Evolutionary conservation across 2,797 vertebrate species (phyloP).

Genomic region (Sebastiscus tertius): DNA sequence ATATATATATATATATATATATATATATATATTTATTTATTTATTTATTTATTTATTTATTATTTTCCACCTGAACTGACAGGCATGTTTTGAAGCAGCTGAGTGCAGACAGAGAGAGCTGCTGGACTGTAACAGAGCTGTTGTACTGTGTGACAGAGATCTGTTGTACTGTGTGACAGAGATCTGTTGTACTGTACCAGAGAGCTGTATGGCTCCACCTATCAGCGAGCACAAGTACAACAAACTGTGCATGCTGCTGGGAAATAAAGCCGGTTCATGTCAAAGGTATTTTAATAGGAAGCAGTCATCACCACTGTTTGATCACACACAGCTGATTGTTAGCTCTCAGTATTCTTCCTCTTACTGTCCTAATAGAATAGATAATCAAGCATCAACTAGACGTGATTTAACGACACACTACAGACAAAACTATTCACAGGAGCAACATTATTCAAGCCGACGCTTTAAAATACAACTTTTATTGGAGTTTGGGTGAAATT

Average conservation of each 20-base stretch:
- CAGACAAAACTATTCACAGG: background rate
- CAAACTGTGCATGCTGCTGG: background rate
- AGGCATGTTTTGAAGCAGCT: too few species aligned
- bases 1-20: too few species aligned
- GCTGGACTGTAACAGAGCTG: too few species aligned
- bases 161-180: too few species aligned
- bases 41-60: too few species aligned
- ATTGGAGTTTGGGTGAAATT: background rate
- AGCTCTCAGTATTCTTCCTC: accelerated
- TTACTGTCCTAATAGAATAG: background rate
- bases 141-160: too few species aligned
- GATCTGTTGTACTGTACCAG: too few species aligned
- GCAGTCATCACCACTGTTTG: accelerated
- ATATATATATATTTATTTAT: too few species aligned
- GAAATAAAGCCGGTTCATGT: background rate
- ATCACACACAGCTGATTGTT: background rate
- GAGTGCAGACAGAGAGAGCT: too few species aligned
- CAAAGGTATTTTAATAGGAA: background rate
- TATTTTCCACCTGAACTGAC: too few species aligned
- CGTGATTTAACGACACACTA: background rate
- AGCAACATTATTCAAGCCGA: too few species aligned
- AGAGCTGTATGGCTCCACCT: conserved; percentile 9
- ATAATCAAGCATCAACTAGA: background rate
- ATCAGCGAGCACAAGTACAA: background rate
- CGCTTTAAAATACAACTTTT: background rate